Base-by-base conservation (phyloP, 1,140 invertebrate species). In the Marisa cornuarietis region DNA sequence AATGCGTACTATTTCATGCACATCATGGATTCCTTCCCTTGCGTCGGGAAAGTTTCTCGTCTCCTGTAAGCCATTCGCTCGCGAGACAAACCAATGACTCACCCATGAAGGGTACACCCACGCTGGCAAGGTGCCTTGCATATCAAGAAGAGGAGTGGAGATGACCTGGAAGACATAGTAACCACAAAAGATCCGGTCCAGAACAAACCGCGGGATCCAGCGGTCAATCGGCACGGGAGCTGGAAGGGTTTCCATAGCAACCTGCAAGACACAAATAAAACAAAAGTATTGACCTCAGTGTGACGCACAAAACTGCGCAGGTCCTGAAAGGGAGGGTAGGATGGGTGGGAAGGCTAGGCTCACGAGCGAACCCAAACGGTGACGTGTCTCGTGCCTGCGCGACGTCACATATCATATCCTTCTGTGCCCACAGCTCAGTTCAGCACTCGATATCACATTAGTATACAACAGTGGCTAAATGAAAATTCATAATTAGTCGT, bases 101-200 rank as follows among this genome's bases (percentile, higher is more conserved):
- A 83, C 83, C 54, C 52, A 71, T 16, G 72, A n/a, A 16, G 83
- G 83, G 62, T 80, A 83, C 20, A 83, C n/a, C 61, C 66, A 81
- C 31, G 78, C 31, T 10, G 80, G 74, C 6, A 79, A 76, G 18
- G 81, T 51, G 13, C 69, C 80, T 62, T 83, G 83, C 16, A 76
- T 82, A 76, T 83, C 83, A n/a, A 83, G 62, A 0, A 77, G 65
- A 7, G 81, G 26, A 0, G 83, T 83, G 24, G 75, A 78, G 10
- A 79, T 68, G 63, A 83, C 75, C 52, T 83, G 83, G n/a, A 74
- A 71, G 13, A 82, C 51, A 65, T 81, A 83, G 66, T 83, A 83
- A 9, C 63, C 68, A 24, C 78, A 80, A n/a, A 84, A 81, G 0
- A 79, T 8, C n/a, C 54, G 63, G 71, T 82, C 81, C 26, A 82